Conservation (phyloP, 2,888 invertebrate genomes). For the Watsonalla cultraria region DNA sequence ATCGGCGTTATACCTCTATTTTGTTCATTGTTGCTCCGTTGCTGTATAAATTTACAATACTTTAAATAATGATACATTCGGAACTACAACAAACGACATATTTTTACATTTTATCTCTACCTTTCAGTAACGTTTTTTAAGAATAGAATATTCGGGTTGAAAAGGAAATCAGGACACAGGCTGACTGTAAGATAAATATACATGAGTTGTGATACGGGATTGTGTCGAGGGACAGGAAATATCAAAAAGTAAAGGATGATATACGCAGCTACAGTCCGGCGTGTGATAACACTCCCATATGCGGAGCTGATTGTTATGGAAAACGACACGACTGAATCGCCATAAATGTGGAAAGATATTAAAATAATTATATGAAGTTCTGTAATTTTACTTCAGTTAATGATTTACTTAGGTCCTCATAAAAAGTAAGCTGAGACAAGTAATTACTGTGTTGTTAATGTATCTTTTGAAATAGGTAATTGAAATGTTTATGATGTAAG, state of each 20-base stretch:
- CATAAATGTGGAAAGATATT: background rate
- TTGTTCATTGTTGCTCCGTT: background rate
- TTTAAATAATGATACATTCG: background rate
- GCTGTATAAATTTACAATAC: background rate
- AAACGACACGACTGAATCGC: background rate
- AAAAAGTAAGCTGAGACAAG: no score
- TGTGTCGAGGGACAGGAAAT: conserved; percentile 1
- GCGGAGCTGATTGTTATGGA: background rate
- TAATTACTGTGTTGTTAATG: no score
- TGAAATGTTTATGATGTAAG: no score
- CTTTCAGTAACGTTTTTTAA: background rate
- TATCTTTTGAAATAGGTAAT: no score
- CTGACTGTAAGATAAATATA: background rate
- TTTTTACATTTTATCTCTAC: background rate
- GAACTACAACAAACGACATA: background rate
- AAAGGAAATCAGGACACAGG: background rate
- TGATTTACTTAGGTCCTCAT: no score
- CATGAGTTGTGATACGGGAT: background rate
- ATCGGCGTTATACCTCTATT: background rate
- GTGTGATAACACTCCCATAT: background rate
- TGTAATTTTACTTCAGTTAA: no score
- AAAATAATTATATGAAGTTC: no score
- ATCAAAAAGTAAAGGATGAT: conserved; percentile 1
- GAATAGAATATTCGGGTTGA: background rate
- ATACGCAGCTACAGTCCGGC: background rate